Base-by-base conservation (phyloP, 1,140 invertebrate genomes). In the Lucilia sericata region DNA sequence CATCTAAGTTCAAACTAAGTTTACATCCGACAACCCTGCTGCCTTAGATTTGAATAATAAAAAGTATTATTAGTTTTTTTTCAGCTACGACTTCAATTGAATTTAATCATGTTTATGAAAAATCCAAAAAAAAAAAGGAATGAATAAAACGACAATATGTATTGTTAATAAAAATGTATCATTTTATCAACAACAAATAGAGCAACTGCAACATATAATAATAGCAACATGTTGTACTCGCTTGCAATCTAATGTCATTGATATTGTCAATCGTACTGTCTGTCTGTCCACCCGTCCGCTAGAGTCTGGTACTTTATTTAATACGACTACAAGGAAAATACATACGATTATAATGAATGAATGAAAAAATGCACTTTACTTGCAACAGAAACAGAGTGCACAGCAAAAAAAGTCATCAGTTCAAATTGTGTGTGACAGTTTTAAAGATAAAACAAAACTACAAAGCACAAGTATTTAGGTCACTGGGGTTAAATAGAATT, bases 81-180 rank as follows among this genome's bases (percentile, higher is more conserved):
- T 3, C 36, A 36, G 36, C 51, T 55, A 14, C 14, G 55, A 60
- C 55, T 17, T 60, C 55, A 60, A 60, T 60, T 60, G 51, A 14
- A 60, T 60, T 60, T 60, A 60, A 60, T 60, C 13, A 60, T 60
- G 17, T n/a, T n/a, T 60, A 60, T 5, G 55, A 7, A 60, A 17
- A 60, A 17, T 3, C n/a, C 2, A 60, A 60, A n/a, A n/a, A 60
- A n/a, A 60, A 60, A n/a, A n/a, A 60, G 14, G 8, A 60, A 60
- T 60, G 2, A 60, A 60, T 60, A 42, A 42, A 42, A 42, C n/a
- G 55, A 60, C 14, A 60, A 60, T 60, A 60, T 60, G 55, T 14
- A 60, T 60, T 60, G 55, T 60, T 60, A 60, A 60, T 60, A 60
- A 60, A 60, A 60, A 60, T 60, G 55, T 60, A 60, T 60, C 55